Percentiles rank a stretch among this genome's conserved stretches.
Conservation (phyloP, 2,888 invertebrate genomes). For the Dryomyza anilis region DNA sequence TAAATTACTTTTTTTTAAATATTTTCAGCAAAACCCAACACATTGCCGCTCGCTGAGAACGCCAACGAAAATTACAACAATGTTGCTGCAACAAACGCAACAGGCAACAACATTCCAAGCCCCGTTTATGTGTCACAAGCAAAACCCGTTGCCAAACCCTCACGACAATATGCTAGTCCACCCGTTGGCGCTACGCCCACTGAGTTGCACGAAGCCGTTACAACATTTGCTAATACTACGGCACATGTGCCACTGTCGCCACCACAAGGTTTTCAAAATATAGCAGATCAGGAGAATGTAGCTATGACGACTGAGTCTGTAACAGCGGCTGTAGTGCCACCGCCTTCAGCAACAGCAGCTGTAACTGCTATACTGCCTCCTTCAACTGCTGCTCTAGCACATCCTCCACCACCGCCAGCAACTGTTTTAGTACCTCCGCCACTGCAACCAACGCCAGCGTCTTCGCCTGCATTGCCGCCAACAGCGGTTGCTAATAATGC, state of each 20-base stretch:
- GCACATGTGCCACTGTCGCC: constrained; percentile 38
- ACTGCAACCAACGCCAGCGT: constrained; percentile 44
- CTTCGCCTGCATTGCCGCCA: constrained; percentile 29
- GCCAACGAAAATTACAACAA: constrained; percentile 37
- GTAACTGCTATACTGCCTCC: constrained; percentile 22
- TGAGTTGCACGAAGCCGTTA: constrained; percentile 26
- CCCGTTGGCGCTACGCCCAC: constrained; percentile 37
- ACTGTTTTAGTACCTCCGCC: constrained; percentile 26
- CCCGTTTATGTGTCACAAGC: constrained; percentile 51
- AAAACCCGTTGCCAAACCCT: constrained; percentile 47
- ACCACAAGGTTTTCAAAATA: constrained; percentile 39
- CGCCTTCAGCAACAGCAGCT: constrained; percentile 22
- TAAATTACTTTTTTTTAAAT: too few species aligned
- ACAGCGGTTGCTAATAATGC: constrained; percentile 19
- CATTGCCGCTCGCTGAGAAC: constrained; percentile 24
- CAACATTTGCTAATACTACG: too few species aligned
- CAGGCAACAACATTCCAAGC: constrained; percentile 40
- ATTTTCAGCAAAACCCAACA: constrained; percentile 19
- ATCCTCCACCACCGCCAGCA: constrained; percentile 11
- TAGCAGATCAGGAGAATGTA: background rate
- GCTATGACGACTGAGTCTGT: constrained; percentile 13
- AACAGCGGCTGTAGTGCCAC: constrained; percentile 20
- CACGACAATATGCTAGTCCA: constrained; percentile 47
- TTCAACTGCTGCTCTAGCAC: constrained; percentile 18
- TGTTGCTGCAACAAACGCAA: constrained; percentile 10